Evolutionary conservation across 2,113 vertebrate species (phyloP), one percentile per base, ranked within the genome.

Genomic region (Galemys pyrenaicus): DNA sequence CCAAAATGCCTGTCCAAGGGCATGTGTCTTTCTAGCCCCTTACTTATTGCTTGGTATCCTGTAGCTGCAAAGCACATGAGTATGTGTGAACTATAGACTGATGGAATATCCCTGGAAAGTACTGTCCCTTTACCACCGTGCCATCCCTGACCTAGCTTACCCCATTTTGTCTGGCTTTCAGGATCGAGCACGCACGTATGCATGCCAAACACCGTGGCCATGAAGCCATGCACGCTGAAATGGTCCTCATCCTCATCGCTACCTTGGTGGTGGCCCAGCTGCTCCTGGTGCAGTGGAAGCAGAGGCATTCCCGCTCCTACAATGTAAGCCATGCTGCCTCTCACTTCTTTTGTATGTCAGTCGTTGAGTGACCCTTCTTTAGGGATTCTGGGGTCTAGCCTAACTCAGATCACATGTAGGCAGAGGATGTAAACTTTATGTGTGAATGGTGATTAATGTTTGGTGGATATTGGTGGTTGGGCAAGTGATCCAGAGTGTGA

Each of bases 201-300:
- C 99, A 99, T 6, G 99, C 99, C 98, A 99, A 99, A 96, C 99
- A 99, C 98, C 99, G 99, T 0, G 99, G 99, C 8, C 99, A 99
- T 0, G 99, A 99, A 98, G 99, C 99, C 7, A 99, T 99, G 99
- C 99, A 99, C 0, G 99, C 99, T 0, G 99, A 99, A 93, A 99
- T 99, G 99, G 99, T 99, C 44, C 99, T 99, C 91, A 99, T 99
- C 97, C 99, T 99, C 79, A 99, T 99, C 0, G 99, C 99, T 97
- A 99, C 99, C 0, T 98, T 99, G 16, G 99, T 99, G 82, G 97
- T 99, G 44, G 99, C 99, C 9, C 99, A 99, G 98, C 99, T 99
- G 17, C 99, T 99, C 82, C 97, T 99, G 46, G 99, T 99, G 0
- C 99, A 99, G 97, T 99, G 99, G 99, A 99, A 99, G 73, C 99